Percentiles rank a stretch among this genome's conserved stretches.
These are phyloP conservation scores for Carabus problematicus DNA, from an alignment of 2,888 invertebrate genomes.

Conservation along the genomic window DNA sequence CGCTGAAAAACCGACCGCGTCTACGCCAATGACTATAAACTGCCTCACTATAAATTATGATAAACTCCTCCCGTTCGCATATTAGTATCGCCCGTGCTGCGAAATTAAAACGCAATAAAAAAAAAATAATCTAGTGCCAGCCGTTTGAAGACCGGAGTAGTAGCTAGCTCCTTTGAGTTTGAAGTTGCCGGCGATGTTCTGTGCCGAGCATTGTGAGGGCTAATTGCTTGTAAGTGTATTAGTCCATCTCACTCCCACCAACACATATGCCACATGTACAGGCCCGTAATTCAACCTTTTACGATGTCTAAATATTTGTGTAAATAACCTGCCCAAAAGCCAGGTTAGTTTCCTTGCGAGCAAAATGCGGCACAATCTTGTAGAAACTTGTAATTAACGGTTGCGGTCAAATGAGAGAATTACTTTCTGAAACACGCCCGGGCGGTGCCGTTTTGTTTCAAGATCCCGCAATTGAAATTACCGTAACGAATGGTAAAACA, in stretches of 20 bases:
- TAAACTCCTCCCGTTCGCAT: background rate
- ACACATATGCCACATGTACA: background rate
- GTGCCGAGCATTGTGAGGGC: background rate
- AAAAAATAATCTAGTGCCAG: background rate
- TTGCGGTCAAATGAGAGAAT: no score
- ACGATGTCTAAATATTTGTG: no score
- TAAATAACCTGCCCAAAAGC: no score
- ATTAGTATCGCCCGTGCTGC: background rate
- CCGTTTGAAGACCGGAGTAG: background rate
- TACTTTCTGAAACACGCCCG: no score
- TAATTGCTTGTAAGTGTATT: constrained; percentile 2
- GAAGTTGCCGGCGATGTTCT: background rate
- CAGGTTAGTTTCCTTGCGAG: no score
- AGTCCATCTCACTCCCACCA: background rate
- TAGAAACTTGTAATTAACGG: no score
- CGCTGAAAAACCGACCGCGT: no score
- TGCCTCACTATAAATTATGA: background rate
- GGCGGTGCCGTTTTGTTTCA: no score
- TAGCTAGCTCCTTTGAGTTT: background rate
- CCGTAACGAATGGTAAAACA: no score
- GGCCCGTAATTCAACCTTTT: background rate
- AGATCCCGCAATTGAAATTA: no score
- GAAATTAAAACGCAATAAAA: constrained; percentile 8
- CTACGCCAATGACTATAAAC: no score
- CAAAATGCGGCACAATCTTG: no score